phyloP scores from a whole-genome alignment of 2,797 vertebrate genomes.

The Chlorospingus flavigularis region DNA sequence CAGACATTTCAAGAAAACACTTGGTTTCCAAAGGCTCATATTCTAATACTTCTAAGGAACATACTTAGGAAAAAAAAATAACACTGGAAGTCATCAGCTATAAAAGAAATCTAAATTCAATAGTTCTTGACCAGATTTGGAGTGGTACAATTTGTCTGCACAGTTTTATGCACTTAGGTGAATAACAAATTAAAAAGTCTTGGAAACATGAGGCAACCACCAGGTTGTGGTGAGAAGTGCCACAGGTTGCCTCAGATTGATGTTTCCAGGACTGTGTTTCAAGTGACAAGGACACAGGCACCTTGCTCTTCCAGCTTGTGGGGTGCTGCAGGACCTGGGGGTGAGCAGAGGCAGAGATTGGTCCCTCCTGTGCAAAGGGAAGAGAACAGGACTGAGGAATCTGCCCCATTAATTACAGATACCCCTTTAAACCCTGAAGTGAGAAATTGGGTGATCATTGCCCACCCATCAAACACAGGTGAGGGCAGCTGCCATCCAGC shows the following conservation, averaged over 20 bases:
- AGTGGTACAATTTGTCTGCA: not conserved
- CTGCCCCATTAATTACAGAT: not conserved
- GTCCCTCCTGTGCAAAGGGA: not conserved
- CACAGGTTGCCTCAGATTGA: not conserved
- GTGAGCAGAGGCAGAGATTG: not conserved
- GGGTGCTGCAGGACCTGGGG: not conserved
- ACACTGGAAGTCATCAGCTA: not conserved
- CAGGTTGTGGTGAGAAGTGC: not conserved
- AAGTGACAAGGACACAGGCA: not conserved
- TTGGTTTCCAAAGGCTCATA: not conserved
- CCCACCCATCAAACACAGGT: not conserved
- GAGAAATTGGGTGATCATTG: not conserved
- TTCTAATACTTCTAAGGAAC: not conserved
- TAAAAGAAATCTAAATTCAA: not conserved
- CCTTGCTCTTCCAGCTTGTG: fast-evolving
- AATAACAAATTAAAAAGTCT: not conserved
- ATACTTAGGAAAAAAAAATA: not conserved
- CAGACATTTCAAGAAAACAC: not conserved
- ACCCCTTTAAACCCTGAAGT: not conserved
- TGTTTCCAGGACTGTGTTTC: not conserved
- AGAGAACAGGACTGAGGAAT: not conserved
- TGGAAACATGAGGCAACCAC: not conserved
- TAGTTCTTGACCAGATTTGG: not conserved
- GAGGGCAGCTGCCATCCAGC: not conserved
- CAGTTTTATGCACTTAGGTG: fast-evolving